Percentiles rank a stretch among this genome's conserved stretches.
phyloP scores from a whole-genome alignment of 2,113 vertebrate genomes.

The Tylochromis polylepis region DNA sequence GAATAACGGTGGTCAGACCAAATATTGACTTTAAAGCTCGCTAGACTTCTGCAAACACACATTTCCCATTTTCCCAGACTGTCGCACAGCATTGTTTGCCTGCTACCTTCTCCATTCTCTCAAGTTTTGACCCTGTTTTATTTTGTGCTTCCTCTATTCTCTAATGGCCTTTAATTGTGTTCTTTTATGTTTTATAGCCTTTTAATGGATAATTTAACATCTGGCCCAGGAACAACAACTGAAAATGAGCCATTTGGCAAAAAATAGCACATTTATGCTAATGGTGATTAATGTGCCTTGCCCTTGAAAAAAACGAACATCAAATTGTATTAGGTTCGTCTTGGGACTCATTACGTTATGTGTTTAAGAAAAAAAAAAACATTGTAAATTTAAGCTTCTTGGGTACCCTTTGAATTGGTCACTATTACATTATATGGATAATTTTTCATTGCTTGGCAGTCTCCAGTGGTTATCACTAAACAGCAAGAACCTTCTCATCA shows the following conservation, averaged over 20 bases:
- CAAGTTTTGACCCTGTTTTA: background rate
- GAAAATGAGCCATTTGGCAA: background rate
- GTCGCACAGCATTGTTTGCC: background rate
- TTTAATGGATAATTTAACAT: background rate
- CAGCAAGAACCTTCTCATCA: background rate
- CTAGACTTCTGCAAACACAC: background rate
- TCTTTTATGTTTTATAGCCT: background rate
- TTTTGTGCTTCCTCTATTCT: background rate
- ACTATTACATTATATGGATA: background rate
- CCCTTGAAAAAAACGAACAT: background rate
- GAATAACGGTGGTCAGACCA: background rate
- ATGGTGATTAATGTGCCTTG: background rate
- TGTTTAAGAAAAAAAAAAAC: background rate
- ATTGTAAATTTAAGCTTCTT: background rate
- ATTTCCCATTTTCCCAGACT: background rate
- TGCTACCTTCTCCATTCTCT: background rate
- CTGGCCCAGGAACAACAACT: background rate
- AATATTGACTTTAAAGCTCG: background rate
- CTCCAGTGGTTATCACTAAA: background rate
- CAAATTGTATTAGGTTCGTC: background rate
- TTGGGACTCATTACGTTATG: background rate
- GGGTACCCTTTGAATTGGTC: background rate
- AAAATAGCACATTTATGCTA: background rate
- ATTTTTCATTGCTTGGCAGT: background rate
- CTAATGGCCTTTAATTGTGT: background rate